phyloP scores from a whole-genome alignment of 2,888 invertebrate species.

The Acutogordius australiensis region DNA sequence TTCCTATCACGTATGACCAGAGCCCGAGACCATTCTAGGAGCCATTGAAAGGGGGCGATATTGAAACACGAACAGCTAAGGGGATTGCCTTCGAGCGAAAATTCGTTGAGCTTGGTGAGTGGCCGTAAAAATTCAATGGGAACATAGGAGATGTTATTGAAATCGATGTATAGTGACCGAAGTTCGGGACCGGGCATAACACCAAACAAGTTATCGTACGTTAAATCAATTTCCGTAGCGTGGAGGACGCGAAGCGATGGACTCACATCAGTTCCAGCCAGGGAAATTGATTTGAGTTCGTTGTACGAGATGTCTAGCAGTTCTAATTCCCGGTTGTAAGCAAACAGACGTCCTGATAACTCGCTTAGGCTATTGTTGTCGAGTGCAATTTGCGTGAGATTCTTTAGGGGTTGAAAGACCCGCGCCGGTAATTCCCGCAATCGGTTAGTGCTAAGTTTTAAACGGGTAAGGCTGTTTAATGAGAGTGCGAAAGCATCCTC shows the following conservation, averaged over 20 bases:
- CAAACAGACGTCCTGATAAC: background rate
- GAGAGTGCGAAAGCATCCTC: background rate
- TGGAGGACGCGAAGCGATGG: background rate
- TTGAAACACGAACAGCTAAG: background rate
- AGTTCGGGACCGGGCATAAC: background rate
- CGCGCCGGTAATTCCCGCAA: background rate
- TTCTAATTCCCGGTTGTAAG: background rate
- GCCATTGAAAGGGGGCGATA: background rate
- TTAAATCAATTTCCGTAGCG: background rate
- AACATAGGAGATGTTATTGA: background rate
- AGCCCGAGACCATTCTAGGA: background rate
- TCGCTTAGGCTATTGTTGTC: background rate
- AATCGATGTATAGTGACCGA: background rate
- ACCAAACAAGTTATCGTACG: background rate
- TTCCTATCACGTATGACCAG: too few species aligned
- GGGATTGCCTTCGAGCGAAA: background rate
- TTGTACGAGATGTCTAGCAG: background rate
- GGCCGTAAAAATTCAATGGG: background rate
- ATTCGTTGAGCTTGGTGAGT: background rate
- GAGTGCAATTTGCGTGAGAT: background rate
- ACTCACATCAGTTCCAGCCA: background rate
- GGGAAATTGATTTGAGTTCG: background rate
- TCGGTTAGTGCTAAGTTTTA: background rate
- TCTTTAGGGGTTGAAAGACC: background rate
- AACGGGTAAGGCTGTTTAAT: background rate